phyloP scores from a whole-genome alignment of 2,888 invertebrate species.

The Lasioglossum pauxillum region DNA sequence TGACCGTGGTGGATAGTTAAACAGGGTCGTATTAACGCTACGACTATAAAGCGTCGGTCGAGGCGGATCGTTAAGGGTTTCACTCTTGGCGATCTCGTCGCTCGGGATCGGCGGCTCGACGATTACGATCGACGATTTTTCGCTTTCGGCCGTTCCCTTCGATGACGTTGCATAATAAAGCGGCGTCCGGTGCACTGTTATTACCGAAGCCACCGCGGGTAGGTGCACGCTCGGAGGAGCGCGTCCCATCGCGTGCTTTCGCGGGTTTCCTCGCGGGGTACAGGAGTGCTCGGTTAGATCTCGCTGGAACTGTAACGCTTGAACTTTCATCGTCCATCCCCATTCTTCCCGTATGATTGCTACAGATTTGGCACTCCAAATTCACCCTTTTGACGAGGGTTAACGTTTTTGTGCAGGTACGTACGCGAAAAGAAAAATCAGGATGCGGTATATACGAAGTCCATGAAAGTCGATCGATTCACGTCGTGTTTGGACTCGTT shows the following conservation, averaged over 20 bases:
- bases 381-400: too few species aligned
- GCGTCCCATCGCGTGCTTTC: conserved; percentile 35
- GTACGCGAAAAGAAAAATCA: too few species aligned
- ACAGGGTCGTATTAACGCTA: not conserved
- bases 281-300: not conserved
- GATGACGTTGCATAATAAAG: conserved; percentile 56
- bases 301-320: not conserved
- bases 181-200: conserved; percentile 42
- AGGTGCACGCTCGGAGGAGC: conserved; percentile 40
- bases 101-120: not conserved
- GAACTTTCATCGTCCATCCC: too few species aligned
- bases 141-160: conserved; percentile 49
- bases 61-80: conserved; percentile 1
- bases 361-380: too few species aligned
- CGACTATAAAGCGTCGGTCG: not conserved
- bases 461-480: not conserved
- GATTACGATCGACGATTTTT: conserved; percentile 57
- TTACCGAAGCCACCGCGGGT: conserved; percentile 42
- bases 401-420: too few species aligned
- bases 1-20: not conserved
- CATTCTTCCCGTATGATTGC: too few species aligned
- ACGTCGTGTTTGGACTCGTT: not conserved
- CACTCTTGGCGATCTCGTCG: conserved; percentile 5
- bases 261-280: conserved; percentile 18
- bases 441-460: not conserved